Conservation (phyloP, 2,797 vertebrate species). For the Tinamus major region DNA sequence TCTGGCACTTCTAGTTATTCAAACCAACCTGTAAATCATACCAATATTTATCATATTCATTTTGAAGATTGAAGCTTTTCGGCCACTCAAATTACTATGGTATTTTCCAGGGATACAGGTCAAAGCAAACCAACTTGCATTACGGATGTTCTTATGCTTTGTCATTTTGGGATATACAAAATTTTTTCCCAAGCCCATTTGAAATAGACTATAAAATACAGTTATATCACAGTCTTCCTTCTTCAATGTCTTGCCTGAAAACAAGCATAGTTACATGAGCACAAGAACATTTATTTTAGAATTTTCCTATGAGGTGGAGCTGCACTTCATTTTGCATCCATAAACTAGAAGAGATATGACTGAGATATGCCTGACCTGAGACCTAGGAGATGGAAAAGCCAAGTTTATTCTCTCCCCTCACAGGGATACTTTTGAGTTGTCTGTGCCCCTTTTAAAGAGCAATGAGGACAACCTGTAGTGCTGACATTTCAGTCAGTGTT, state of each 20-base stretch:
- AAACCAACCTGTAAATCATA: neutral
- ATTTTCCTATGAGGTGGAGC: neutral
- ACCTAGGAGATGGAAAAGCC: neutral
- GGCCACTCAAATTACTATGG: neutral
- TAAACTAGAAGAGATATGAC: neutral
- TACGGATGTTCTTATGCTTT: neutral
- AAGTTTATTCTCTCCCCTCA: neutral
- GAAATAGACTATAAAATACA: neutral
- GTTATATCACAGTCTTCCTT: neutral
- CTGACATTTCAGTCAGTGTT: neutral
- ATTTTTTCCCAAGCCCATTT: neutral
- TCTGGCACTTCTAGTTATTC: neutral
- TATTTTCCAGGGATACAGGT: neutral
- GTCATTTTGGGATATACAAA: neutral
- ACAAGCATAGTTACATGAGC: neutral
- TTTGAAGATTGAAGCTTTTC: neutral
- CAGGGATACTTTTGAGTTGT: neutral
- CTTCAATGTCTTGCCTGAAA: neutral
- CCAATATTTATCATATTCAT: neutral
- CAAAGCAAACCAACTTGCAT: neutral
- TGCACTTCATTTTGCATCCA: neutral
- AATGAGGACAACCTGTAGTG: neutral
- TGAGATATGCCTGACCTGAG: neutral
- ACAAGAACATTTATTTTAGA: neutral
- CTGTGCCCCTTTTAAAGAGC: neutral